Base-by-base conservation (phyloP, 2,888 invertebrate species). In the Exocentrus adspersus region DNA sequence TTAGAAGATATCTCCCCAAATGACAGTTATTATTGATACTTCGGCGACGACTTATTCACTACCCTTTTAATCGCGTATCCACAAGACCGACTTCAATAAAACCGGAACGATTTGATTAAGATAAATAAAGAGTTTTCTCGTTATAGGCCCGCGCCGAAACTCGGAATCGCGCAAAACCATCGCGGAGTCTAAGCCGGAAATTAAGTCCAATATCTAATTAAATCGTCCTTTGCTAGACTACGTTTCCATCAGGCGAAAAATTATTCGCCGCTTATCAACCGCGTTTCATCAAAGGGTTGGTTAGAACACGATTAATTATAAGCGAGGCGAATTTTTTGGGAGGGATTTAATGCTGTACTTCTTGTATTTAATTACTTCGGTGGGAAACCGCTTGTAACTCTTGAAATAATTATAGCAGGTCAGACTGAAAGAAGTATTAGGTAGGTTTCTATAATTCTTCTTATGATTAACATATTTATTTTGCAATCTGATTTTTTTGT, bases 171-270 rank as follows among this genome's bases (percentile, higher is more conserved):
- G 52, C 42, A 52, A 59, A 61, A 61, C 67, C 30, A 20, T 48
- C 58, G 57, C 58, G 53, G 48, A 57, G 52, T 46, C 51, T 28
- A 37, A 30, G 32, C 51, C 61, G 67, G 64, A 67, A 62, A 67
- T 67, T 67, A 67, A 64, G 60, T 64, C 63, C 61, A 56, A 67
- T 64, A 64, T 67, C 62, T 64, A 67, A 67, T 67, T 67, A 67
- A 67, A 61, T 61, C 17, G 19, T 41, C 45, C 60, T 19, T 28
- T 43, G 21, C 21, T 20, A 24, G n/a, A 54, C 21, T 24, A 54
- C 43, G 28, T 54, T 43, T 43, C 43, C 43, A 54, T 28, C 54
- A 54, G 24, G 28, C 24, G 21, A 54, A 54, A 43, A 54, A 54
- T 43, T 28, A 43, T 43, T 16, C 43, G 7, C 21, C 30, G 43